phyloP scores from a whole-genome alignment of 2,888 invertebrate species.

The Criorhina ranunculi region DNA sequence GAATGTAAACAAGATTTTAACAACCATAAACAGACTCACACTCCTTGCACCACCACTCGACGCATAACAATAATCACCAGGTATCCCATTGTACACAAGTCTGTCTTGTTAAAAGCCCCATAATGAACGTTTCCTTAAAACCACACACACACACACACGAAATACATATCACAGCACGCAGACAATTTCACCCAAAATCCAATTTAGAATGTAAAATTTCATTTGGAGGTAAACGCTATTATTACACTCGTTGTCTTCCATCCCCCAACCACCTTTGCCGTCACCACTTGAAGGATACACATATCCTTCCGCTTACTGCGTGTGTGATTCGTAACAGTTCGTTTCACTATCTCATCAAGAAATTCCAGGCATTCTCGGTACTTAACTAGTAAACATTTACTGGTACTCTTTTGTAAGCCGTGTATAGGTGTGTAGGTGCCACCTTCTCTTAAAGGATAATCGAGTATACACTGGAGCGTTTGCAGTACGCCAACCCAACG shows the following conservation, averaged over 20 bases:
- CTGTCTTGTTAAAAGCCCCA: constrained; percentile 20
- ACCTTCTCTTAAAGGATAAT: constrained; percentile 24
- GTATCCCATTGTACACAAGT: constrained; percentile 24
- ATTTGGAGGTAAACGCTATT: constrained; percentile 20
- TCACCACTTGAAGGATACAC: background rate
- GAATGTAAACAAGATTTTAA: constrained; percentile 27
- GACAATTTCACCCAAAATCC: constrained; percentile 37
- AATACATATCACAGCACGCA: constrained; percentile 39
- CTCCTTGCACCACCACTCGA: background rate
- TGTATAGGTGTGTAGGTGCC: constrained; percentile 3
- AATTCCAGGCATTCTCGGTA: constrained; percentile 46
- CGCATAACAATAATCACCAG: constrained; percentile 36
- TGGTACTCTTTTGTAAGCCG: constrained; percentile 3
- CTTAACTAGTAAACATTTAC: constrained; percentile 50
- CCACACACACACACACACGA: background rate
- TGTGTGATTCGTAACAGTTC: constrained; percentile 50
- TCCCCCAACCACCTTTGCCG: background rate
- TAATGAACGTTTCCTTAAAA: constrained; percentile 15
- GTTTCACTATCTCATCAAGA: constrained; percentile 52
- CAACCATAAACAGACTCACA: constrained; percentile 23
- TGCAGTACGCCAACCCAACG: background rate
- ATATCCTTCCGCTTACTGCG: background rate
- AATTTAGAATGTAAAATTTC: constrained; percentile 49
- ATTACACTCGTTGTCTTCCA: background rate
- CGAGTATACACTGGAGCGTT: background rate